Evolutionary conservation across 2,797 vertebrate species (phyloP).

Genomic region (Dicrostonyx torquatus): DNA sequence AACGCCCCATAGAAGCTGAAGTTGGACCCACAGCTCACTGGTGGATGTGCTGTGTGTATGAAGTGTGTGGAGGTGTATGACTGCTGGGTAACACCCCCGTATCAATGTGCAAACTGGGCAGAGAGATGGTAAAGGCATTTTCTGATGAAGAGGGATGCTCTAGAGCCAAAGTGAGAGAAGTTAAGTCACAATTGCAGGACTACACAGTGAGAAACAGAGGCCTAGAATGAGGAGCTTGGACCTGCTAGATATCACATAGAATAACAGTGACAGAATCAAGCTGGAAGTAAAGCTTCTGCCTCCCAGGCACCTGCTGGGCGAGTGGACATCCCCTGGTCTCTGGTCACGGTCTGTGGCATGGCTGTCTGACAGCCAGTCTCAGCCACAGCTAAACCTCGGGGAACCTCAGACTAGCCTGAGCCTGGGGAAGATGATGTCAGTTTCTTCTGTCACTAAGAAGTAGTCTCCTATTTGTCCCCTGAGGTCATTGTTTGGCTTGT

Average conservation of each 20-base stretch:
- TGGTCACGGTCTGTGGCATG: not conserved
- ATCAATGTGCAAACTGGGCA: not conserved
- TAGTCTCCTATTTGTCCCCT: not conserved
- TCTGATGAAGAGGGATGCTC: not conserved
- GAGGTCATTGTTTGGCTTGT: not conserved
- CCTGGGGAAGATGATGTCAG: not conserved
- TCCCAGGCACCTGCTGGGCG: not conserved
- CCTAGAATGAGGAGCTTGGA: not conserved
- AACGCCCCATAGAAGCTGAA: not conserved
- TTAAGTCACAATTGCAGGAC: not conserved
- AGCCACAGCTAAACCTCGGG: not conserved
- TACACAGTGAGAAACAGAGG: not conserved
- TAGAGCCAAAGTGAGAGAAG: not conserved
- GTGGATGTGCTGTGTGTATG: not conserved
- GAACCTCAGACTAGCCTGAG: slow-evolving; percentile 3
- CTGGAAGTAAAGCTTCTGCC: not conserved
- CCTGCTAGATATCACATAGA: not conserved
- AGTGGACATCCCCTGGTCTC: not conserved
- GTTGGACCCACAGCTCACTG: not conserved
- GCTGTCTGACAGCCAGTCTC: not conserved
- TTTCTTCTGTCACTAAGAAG: not conserved
- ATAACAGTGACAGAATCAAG: not conserved
- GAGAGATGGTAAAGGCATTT: not conserved
- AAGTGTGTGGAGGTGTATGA: not conserved
- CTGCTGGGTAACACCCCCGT: not conserved